Evolutionary conservation across 2,113 vertebrate species (phyloP).

Genomic region (Pelecanoides urinatrix): DNA sequence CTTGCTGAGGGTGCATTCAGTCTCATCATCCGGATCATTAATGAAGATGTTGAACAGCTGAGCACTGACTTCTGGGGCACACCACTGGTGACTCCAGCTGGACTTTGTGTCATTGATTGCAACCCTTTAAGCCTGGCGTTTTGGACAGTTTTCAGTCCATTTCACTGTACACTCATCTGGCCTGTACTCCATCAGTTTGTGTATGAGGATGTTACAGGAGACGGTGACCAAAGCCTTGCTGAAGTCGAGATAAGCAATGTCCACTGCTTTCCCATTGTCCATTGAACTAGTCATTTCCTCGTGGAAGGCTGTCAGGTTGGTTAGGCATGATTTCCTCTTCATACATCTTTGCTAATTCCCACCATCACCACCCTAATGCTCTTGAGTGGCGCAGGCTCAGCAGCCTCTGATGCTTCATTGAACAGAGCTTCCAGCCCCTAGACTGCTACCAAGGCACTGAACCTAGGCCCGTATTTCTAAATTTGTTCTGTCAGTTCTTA

Average conservation of each 20-base stretch:
- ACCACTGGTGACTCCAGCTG: background rate
- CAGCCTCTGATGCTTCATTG: background rate
- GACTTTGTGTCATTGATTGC: background rate
- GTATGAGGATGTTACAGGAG: background rate
- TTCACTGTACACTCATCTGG: background rate
- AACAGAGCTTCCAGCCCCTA: background rate
- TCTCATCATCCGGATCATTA: background rate
- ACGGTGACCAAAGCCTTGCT: too few relatives aligned
- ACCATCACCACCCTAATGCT: background rate
- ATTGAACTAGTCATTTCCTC: background rate
- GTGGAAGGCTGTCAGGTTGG: background rate
- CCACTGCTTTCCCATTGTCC: background rate
- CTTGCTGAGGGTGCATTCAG: background rate
- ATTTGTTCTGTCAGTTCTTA: background rate
- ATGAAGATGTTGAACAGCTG: background rate
- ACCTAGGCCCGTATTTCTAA: background rate
- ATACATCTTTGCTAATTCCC: background rate
- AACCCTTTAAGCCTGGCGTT: background rate
- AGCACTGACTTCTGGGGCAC: background rate
- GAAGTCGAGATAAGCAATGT: too few relatives aligned
- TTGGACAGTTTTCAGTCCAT: background rate
- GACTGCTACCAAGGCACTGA: background rate
- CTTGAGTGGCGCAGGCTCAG: background rate
- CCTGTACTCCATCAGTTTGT: background rate
- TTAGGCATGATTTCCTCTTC: background rate